These are phyloP conservation scores for Greenwoodochromis staneri DNA, from an alignment of 2,113 vertebrate species.

Conservation along the genomic window DNA sequence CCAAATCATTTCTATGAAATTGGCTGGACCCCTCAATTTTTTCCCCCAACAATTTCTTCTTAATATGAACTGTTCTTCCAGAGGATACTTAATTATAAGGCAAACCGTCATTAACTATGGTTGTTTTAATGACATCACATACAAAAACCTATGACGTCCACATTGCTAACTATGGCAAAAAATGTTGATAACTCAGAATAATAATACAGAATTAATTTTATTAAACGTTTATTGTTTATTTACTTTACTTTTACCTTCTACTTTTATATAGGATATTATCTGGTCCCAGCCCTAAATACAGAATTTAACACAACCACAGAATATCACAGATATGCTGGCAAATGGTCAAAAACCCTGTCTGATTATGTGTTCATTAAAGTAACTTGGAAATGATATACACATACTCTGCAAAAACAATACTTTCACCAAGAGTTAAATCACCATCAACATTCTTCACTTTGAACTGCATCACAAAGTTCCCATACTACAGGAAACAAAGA, in stretches of 20 bases:
- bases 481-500: neutral
- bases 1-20: neutral
- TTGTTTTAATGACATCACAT: neutral
- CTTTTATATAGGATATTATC: neutral
- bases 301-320: neutral
- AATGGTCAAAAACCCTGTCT: neutral
- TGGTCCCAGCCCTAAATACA: neutral
- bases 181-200: neutral
- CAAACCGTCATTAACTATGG: neutral
- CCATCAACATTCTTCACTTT: neutral
- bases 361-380: neutral
- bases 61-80: neutral
- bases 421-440: neutral
- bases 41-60: neutral
- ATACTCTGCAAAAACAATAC: neutral
- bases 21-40: neutral
- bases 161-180: neutral
- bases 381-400: neutral
- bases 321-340: neutral
- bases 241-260: neutral
- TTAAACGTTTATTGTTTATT: neutral
- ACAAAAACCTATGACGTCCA: neutral
- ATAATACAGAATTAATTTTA: neutral
- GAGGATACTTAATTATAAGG: neutral
- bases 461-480: neutral